phyloP scores from a whole-genome alignment of 2,797 vertebrate genomes.

The Danio albolineatus region DNA sequence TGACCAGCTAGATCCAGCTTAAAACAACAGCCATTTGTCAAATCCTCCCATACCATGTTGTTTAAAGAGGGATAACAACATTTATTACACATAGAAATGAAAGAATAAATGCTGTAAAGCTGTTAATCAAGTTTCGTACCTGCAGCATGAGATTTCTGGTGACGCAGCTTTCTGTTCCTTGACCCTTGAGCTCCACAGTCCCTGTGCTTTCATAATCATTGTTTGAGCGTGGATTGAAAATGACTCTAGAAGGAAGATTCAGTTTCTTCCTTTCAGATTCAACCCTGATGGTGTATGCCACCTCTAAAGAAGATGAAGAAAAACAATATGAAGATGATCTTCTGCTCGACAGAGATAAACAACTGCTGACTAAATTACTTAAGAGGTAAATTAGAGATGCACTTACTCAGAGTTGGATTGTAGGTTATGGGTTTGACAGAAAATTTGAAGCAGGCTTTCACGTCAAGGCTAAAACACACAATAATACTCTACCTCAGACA shows the following conservation, averaged over 20 bases:
- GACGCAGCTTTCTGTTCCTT: conserved; percentile 79
- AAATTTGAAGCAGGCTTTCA: conserved; percentile 88
- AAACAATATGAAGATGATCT: not conserved
- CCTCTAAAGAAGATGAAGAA: conserved; percentile 69
- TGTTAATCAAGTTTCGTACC: conserved; percentile 72
- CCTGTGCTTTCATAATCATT: conserved; percentile 72
- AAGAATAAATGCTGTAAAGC: not conserved
- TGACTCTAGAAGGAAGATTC: conserved; percentile 78
- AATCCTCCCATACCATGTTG: too few relatives aligned
- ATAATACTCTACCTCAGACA: not conserved
- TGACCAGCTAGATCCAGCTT: too few relatives aligned
- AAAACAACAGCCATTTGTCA: too few relatives aligned
- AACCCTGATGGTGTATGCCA: conserved; percentile 82
- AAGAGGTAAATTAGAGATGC: conserved; percentile 8
- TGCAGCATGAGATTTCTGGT: conserved; percentile 75
- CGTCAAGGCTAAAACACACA: conserved; percentile 78
- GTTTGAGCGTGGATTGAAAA: conserved; percentile 66
- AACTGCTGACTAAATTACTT: not conserved
- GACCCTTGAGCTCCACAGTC: conserved; percentile 72
- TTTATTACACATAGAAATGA: too few relatives aligned
- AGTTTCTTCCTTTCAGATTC: conserved; percentile 81
- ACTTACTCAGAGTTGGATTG: conserved; percentile 87
- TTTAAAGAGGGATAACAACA: too few relatives aligned
- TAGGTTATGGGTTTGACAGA: conserved; percentile 82
- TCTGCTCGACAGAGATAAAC: not conserved